Evolutionary conservation across 2,113 vertebrate genomes (phyloP).

Genomic region (Pantherophis guttatus): DNA sequence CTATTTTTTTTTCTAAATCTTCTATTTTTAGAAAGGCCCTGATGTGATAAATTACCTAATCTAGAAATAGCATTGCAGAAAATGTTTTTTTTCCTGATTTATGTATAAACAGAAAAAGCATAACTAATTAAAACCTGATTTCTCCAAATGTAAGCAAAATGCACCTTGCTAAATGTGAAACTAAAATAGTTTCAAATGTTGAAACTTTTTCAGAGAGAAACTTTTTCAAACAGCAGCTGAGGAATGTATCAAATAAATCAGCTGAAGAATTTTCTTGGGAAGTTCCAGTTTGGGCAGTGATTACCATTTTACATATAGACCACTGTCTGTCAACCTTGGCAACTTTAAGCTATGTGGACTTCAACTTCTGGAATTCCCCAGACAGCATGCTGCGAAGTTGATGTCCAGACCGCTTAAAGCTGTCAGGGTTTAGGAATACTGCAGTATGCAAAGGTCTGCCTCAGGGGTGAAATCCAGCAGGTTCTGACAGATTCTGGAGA

Average conservation of each 20-base stretch:
- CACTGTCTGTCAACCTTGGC: not conserved
- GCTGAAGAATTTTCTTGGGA: not conserved
- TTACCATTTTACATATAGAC: not conserved
- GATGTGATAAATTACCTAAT: conserved; percentile 8
- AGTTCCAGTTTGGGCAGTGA: not conserved
- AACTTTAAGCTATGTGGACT: not conserved
- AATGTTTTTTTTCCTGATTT: not conserved
- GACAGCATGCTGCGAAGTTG: not conserved
- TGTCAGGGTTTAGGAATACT: not conserved
- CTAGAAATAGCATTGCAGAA: not conserved
- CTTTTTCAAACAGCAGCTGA: not conserved
- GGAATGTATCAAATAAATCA: not conserved
- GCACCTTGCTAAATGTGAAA: not conserved
- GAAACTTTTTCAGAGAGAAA: not conserved
- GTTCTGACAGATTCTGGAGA: no score
- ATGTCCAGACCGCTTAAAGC: not conserved
- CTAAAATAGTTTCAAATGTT: not conserved
- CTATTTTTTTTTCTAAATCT: conserved; percentile 31
- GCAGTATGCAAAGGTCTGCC: not conserved
- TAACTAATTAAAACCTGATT: not conserved
- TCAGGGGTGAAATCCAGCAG: not conserved
- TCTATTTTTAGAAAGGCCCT: not conserved
- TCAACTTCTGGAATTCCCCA: not conserved
- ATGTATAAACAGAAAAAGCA: not conserved
- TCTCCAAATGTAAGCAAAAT: not conserved